Evolutionary conservation across 2,888 invertebrate genomes (phyloP), one percentile per base, ranked within the genome.

Genomic region (Nasonia oneida): DNA sequence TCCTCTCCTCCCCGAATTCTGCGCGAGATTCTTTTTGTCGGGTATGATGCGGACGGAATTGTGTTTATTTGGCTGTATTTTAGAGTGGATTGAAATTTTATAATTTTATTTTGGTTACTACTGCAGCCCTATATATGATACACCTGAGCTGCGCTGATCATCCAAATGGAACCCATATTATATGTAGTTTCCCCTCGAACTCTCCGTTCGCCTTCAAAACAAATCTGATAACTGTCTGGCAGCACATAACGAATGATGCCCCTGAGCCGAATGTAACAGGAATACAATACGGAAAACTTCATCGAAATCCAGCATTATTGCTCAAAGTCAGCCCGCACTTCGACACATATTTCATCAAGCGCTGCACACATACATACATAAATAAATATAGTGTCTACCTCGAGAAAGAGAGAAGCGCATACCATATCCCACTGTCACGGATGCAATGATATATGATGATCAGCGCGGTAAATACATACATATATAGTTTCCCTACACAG

Each of bases 1-100:
- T 89, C 90, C 89, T 88, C 50, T 53, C 75, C 79, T 86, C 88
- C 88, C 87, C 84, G 12, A 29, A 64, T 73, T 39, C 5, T 15
- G 5, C 39, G 18, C n/a, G 18, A 71, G 39, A n/a, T 15, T n/a
- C 53, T 29, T 39, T 6, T 23, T 3, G 47, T 39, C 47, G 33
- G 50, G 70, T 79, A 80, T 15, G 18, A 18, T n/a, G 18, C 3
- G 18, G 18, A 18, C 5, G 5, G 53, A 53, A 53, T 53, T 18
- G 18, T 53, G 10, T 53, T 53, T 15, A 15, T 53, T 18, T 42
- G 29, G 29, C 29, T 29, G 1, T 29, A 29, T 29, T 29, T 29
- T 29, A 29, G 29, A 29, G 29, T 29, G 29, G 29, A 29, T 29
- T 29, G 29, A 29, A 29, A 29, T 29, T 29, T 29, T 29, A 29